Evolutionary conservation across 2,888 invertebrate species (phyloP), one percentile per base, ranked within the genome.

Genomic region (Perithous albicinctus): DNA sequence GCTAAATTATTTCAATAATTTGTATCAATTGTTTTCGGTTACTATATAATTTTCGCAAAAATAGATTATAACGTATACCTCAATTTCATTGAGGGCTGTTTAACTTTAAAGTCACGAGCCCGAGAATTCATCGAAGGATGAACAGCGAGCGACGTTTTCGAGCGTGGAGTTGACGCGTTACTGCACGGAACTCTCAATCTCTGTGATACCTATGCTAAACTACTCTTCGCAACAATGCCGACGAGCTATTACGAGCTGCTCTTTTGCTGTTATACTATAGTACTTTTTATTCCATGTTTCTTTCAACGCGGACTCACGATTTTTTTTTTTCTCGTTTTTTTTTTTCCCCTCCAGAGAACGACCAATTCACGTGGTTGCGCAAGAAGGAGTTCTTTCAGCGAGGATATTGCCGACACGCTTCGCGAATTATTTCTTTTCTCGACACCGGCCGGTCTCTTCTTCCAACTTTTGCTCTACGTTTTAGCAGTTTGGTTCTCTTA

Each of bases 371-470:
- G 43, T 10, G 18, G 46, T 61, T 73, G 46, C 10, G 48, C 73
- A 43, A 72, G n/a, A 18, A 23, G 26, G 23, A 72, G 56, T 29
- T 41, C 29, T 29, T 2, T 38, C 20, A n/a, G 51, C 8, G 20
- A 38, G 23, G n/a, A 15, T 69, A 69, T 80, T 76, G 72, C 74
- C 84, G 83, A 83, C 81, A 85, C 83, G 86, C 83, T 85, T 77
- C 76, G 80, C 72, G 76, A 80, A 81, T 84, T 84, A 77, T 85
- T 85, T 85, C 83, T 51, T 83, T 78, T 54, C 56, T 80, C n/a
- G n/a, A n/a, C n/a, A n/a, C n/a, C n/a, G n/a, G 81, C 56, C 76
- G 64, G 59, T 80, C 82, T 83, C 80, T 82, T 70, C 64, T 35
- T 5, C 41, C 66, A 56, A 43, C 23, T 41, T 51, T 74, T 18